Conservation (phyloP, 2,888 invertebrate species). For the Xestia sexstrigata region DNA sequence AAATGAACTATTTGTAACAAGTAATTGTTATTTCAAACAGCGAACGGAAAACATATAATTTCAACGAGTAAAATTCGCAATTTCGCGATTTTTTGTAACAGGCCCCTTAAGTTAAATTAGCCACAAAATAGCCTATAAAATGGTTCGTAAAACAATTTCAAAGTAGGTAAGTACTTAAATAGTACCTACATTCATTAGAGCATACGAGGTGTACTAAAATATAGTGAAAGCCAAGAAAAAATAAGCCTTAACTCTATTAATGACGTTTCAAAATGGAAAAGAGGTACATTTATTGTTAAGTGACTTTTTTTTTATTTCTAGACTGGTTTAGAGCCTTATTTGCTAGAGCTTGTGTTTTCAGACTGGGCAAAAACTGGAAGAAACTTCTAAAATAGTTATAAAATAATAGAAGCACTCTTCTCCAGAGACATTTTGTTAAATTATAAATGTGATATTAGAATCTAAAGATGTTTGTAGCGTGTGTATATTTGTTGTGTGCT, state of each 20-base stretch:
- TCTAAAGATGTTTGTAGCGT: not conserved
- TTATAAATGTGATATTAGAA: not conserved
- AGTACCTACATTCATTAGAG: not conserved
- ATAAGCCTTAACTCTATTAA: constrained; percentile 23
- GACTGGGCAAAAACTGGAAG: not conserved
- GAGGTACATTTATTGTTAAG: constrained; percentile 29
- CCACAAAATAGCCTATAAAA: constrained; percentile 29
- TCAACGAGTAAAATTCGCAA: too few relatives aligned
- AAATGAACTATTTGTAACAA: too few relatives aligned
- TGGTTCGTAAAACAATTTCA: constrained; percentile 11
- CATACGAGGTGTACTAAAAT: constrained; percentile 12
- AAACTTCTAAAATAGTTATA: not conserved
- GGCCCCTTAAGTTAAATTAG: constrained; percentile 10
- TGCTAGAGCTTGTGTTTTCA: not conserved
- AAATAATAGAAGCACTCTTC: not conserved
- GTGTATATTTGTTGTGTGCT: too few relatives aligned
- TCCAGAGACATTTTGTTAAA: not conserved
- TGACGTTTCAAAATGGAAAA: constrained; percentile 35
- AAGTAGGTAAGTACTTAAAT: not conserved
- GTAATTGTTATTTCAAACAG: too few relatives aligned
- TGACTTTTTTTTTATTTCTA: constrained; percentile 33
- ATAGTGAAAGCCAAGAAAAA: constrained; percentile 10
- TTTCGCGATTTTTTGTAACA: too few relatives aligned
- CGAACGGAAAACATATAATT: too few relatives aligned
- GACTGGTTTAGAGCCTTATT: constrained; percentile 4